Evolutionary conservation across 2,113 vertebrate species (phyloP).

Genomic region (Emydura subglobosa): DNA sequence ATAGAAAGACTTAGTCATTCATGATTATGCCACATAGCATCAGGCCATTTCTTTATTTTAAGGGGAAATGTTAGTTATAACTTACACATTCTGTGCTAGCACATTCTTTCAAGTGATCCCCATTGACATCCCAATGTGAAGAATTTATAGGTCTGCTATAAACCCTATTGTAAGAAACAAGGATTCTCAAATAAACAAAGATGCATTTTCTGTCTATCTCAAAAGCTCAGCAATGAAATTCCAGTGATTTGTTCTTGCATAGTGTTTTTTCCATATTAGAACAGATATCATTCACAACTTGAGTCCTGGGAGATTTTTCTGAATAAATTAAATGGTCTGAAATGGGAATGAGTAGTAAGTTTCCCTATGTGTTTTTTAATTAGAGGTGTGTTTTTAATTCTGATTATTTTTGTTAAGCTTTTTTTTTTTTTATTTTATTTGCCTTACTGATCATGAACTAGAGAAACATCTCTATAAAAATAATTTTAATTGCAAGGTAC

Average conservation of each 20-base stretch:
- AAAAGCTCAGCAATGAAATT: slow-evolving; percentile 64
- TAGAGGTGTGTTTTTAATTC: slow-evolving; percentile 45
- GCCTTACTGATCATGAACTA: neutral
- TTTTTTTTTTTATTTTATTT: neutral
- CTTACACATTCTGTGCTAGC: neutral
- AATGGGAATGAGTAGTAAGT: accelerated
- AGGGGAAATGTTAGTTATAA: slow-evolving; percentile 32
- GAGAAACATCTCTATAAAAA: neutral
- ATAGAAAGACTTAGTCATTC: slow-evolving; percentile 3
- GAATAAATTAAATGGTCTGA: slow-evolving; percentile 25
- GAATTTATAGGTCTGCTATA: slow-evolving; percentile 53
- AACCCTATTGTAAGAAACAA: slow-evolving; percentile 27
- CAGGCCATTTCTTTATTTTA: slow-evolving; percentile 35
- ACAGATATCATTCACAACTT: slow-evolving; percentile 38
- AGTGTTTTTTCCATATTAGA: slow-evolving; percentile 32
- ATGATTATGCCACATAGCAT: slow-evolving; percentile 6
- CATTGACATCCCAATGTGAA: slow-evolving; percentile 23
- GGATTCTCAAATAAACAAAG: slow-evolving; percentile 59
- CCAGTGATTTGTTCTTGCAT: slow-evolving; percentile 42
- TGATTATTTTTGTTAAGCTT: neutral
- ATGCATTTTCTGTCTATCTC: slow-evolving; percentile 60
- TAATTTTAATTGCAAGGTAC: neutral
- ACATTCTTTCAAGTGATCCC: slow-evolving; percentile 48
- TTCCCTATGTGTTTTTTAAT: neutral
- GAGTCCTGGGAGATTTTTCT: slow-evolving; percentile 14